A percentile compares a stretch with the other conserved stretches of the same genome.
Evolutionary conservation across 2,113 vertebrate species (phyloP).

Genomic region (Tenebrosternarchus preto): DNA sequence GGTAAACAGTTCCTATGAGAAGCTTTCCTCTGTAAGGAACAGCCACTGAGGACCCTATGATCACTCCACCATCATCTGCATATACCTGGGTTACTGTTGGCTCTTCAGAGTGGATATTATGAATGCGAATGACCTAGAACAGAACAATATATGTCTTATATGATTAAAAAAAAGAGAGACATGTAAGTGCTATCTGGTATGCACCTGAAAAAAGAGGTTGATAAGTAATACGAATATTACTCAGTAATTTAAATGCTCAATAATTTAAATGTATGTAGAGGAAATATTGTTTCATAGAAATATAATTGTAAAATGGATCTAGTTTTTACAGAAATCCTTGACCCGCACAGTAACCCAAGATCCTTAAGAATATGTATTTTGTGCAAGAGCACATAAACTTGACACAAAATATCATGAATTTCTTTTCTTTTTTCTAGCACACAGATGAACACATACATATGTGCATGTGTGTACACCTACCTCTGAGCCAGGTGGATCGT

Average conservation of each 20-base stretch:
- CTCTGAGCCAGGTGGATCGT: constrained; percentile 86
- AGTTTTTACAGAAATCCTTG: not conserved
- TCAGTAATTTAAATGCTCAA: not conserved
- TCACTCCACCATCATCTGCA: constrained; percentile 79
- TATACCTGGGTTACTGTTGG: constrained; percentile 84
- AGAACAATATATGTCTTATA: not conserved
- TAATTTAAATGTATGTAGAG: too few species aligned
- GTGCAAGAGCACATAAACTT: too few species aligned
- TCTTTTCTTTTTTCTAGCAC: not conserved
- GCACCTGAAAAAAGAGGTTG: not conserved
- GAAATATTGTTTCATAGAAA: too few species aligned
- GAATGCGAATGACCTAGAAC: constrained; percentile 81
- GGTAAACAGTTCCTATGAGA: constrained; percentile 86
- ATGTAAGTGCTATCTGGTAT: too few species aligned
- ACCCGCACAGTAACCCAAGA: not conserved
- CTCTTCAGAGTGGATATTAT: constrained; percentile 83
- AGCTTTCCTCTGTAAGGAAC: constrained; percentile 74
- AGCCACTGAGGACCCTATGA: constrained; percentile 85
- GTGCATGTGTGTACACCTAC: constrained; percentile 68
- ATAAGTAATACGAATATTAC: too few species aligned
- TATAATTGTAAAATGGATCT: too few species aligned
- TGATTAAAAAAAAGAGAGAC: not conserved
- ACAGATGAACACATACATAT: not conserved
- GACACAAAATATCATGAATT: not conserved
- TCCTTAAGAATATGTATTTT: too few species aligned